These are phyloP conservation scores for Anadara kagoshimensis DNA, from an alignment of 1,140 invertebrate genomes.

Conservation along the genomic window DNA sequence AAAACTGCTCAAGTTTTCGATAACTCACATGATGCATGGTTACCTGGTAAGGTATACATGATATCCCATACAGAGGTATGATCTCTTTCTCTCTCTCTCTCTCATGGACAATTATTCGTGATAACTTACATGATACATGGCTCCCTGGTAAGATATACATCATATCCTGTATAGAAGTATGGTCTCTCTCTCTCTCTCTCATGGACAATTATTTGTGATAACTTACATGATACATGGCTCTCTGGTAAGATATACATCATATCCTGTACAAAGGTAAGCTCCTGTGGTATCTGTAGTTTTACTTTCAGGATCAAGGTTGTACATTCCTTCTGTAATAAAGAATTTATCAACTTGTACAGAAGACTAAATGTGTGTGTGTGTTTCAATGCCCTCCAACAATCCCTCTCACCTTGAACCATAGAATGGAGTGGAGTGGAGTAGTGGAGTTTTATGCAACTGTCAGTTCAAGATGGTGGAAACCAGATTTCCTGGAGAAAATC, in stretches of 20 bases:
- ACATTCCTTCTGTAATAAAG: no score
- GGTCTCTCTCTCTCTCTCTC: conserved; percentile 31
- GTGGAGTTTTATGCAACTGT: no score
- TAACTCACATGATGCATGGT: conserved; percentile 91
- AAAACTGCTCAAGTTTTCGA: no score
- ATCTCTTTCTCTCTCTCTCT: conserved; percentile 14
- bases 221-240: conserved; percentile 93
- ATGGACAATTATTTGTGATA: neutral
- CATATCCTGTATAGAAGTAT: conserved; percentile 93
- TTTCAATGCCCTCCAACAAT: no score
- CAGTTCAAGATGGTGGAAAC: no score
- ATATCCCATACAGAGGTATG: conserved; percentile 92
- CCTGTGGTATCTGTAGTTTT: conserved; percentile 32
- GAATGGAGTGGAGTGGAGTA: no score
- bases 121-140: conserved; percentile 91
- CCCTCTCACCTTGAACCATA: no score
- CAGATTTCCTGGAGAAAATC: no score
- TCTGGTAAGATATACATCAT: conserved; percentile 86
- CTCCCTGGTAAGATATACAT: conserved; percentile 88
- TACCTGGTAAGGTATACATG: conserved; percentile 89
- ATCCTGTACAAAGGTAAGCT: conserved; percentile 90
- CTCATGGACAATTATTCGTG: no score
- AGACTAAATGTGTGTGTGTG: no score
- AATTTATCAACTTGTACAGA: no score
- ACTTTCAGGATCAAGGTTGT: no score